Evolutionary conservation across 92 coral and sea anemone species (phyloP).

Genomic region (Isaurus tuberculatus): DNA sequence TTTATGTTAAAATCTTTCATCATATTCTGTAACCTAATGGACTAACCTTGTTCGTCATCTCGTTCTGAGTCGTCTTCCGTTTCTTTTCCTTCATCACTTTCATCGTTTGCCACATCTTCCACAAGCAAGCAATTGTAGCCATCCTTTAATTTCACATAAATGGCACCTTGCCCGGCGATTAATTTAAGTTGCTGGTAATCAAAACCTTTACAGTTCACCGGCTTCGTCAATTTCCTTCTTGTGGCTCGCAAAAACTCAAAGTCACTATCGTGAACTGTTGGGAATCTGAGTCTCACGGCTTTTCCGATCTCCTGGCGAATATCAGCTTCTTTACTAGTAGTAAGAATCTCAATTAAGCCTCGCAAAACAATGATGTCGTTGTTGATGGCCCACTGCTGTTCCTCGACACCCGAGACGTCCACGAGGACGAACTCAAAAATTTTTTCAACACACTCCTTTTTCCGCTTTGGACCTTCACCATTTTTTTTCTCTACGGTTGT

Average conservation of each 20-base stretch:
- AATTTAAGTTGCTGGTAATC: slow-evolving; percentile 58
- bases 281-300: slow-evolving; percentile 48
- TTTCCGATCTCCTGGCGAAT: slow-evolving; percentile 36
- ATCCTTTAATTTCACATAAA: slow-evolving; percentile 57
- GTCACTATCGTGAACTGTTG: slow-evolving; percentile 51
- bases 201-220: slow-evolving; percentile 42
- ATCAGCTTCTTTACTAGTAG: slow-evolving; percentile 47
- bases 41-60: too few relatives aligned
- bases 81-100: neutral
- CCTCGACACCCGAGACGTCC: neutral
- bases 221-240: slow-evolving; percentile 54
- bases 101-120: neutral
- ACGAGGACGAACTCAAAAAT: slow-evolving; percentile 45
- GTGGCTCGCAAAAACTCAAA: slow-evolving; percentile 62
- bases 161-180: slow-evolving; percentile 66
- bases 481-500: neutral
- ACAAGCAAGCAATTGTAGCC: slow-evolving; percentile 54
- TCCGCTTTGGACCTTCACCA: too few relatives aligned
- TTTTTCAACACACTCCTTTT: neutral
- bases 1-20: too few relatives aligned
- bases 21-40: too few relatives aligned
- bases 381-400: slow-evolving; percentile 40
- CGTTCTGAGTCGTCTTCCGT: too few relatives aligned
- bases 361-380: slow-evolving; percentile 39
- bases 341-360: slow-evolving; percentile 29